Evolutionary conservation across 1,140 invertebrate species (phyloP).

Genomic region (Medauroidea extradentata): DNA sequence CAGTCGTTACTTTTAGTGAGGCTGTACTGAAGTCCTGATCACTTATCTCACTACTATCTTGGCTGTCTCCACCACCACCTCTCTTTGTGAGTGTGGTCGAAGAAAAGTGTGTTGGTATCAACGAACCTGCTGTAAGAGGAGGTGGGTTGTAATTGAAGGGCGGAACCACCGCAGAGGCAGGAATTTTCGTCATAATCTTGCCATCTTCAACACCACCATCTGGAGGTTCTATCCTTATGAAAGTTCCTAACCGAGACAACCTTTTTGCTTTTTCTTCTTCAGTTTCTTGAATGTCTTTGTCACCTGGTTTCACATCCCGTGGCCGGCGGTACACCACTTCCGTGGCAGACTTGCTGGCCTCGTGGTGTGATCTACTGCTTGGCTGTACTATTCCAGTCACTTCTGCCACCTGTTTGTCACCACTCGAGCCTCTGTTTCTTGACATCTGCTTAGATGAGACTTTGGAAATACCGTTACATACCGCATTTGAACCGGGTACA

Average conservation of each 20-base stretch:
- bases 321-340: constrained; percentile 17
- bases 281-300: constrained; percentile 30
- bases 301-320: constrained; percentile 23
- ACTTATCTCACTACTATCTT: no score
- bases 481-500: constrained; percentile 38
- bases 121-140: not conserved
- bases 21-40: no score
- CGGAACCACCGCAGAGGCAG: constrained; percentile 47
- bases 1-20: no score
- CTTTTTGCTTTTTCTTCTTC: constrained; percentile 43
- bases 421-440: not conserved
- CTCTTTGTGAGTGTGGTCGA: not conserved
- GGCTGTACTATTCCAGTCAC: constrained; percentile 9
- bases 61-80: no score
- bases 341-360: not conserved
- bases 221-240: constrained; percentile 41
- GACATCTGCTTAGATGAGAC: not conserved
- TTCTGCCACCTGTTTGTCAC: constrained; percentile 31
- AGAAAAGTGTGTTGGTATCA: constrained; percentile 2
- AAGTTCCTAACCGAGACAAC: constrained; percentile 48
- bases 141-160: constrained; percentile 52
- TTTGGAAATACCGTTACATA: not conserved
- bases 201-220: constrained; percentile 22
- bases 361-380: not conserved
- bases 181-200: constrained; percentile 25